Base-by-base conservation (phyloP, 2,888 invertebrate species). In the Chelonus formosanus region DNA sequence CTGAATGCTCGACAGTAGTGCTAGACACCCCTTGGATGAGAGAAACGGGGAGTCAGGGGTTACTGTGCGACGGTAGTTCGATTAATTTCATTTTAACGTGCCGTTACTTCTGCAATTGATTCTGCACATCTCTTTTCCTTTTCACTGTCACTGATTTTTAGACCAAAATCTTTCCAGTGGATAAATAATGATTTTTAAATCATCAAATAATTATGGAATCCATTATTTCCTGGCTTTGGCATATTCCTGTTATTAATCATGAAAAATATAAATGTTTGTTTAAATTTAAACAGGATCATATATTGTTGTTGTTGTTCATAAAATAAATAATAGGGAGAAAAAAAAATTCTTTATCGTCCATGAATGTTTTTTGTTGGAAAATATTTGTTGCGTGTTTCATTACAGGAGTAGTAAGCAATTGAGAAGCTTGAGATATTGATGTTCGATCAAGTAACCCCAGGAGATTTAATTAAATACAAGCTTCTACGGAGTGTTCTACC, bases 401-500 rank as follows among this genome's bases (percentile, higher is more conserved):
- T 59, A 6, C 31, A 7, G 31, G 66, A 62, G 43, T 40, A 6
- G 40, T 4, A 40, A 40, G 40, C 43, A 60, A 59, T 77, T 79
- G 81, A 80, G 81, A 79, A 77, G 78, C 80, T 72, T 75, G 75
- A 55, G 74, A 78, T 83, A 83, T 83, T 81, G 83, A 82, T 81
- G 81, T 79, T 75, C 80, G 81, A 83, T 83, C 81, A 77, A 78
- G 75, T 79, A 79, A 75, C 78, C 80, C 79, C 78, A 73, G 74
- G 77, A 80, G 82, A 79, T 82, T 82, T 83, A 83, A 83, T 83
- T 83, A 83, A 83, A 82, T 82, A 82, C 80, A 80, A 76, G 75
- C 76, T 75, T 73, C 76, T 67, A 73, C 71, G 73, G 70, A 67
- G 64, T 69, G 60, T 10, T 20, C 35, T 48, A 4, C 34, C 40